Evolutionary conservation across 2,888 invertebrate species (phyloP).

Genomic region (Auanema freiburgensis): DNA sequence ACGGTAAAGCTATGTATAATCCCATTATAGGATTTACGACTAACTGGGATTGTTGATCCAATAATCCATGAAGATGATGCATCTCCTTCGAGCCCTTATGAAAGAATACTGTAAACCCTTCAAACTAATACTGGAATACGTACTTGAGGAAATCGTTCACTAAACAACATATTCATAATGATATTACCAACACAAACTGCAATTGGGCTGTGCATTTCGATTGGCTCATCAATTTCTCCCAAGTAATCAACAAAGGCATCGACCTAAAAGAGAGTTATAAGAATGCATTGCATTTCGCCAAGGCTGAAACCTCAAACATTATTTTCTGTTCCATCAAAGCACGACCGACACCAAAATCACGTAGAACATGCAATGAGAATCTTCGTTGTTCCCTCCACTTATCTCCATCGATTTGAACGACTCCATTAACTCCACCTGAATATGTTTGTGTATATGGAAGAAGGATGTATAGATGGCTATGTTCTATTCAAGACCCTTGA

Average conservation of each 20-base stretch:
- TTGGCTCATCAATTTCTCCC: slow-evolving; percentile 10
- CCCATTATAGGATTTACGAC: slow-evolving; percentile 57
- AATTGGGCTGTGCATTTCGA: slow-evolving; percentile 41
- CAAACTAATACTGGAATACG: background rate
- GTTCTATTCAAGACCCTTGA: background rate
- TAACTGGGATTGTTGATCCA: slow-evolving; percentile 28
- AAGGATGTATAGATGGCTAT: no score
- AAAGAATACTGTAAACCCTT: background rate
- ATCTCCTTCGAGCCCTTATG: slow-evolving; percentile 49
- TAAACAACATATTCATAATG: slow-evolving; percentile 61
- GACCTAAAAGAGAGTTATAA: slow-evolving; percentile 19
- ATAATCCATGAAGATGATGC: slow-evolving; percentile 50
- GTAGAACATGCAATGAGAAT: slow-evolving; percentile 50
- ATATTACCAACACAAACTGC: slow-evolving; percentile 62
- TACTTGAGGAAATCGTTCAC: slow-evolving; percentile 52
- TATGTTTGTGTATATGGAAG: no score
- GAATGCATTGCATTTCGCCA: no score
- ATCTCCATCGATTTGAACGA: slow-evolving; percentile 62
- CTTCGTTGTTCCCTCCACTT: slow-evolving; percentile 63
- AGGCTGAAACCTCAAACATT: slow-evolving; percentile 37
- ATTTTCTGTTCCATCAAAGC: slow-evolving; percentile 61
- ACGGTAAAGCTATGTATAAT: slow-evolving; percentile 54
- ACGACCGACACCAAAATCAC: slow-evolving; percentile 62
- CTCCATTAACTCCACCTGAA: slow-evolving; percentile 61
- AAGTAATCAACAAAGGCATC: slow-evolving; percentile 28